These are phyloP conservation scores for Ellobius talpinus DNA, from an alignment of 2,113 vertebrate species.

Conservation along the genomic window DNA sequence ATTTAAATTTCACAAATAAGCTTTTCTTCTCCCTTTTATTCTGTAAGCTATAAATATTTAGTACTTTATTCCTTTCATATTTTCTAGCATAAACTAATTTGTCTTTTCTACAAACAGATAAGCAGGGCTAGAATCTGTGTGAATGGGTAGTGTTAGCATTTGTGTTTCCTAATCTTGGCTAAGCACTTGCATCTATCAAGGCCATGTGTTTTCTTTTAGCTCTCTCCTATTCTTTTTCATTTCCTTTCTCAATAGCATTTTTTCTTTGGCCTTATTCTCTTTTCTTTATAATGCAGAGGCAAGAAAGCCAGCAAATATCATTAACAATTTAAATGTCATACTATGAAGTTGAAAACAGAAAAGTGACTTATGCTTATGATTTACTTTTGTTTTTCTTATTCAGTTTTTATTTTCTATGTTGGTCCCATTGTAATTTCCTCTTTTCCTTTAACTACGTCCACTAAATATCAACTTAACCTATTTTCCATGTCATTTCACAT, in stretches of 20 bases:
- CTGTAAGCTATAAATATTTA: slow-evolving; percentile 76
- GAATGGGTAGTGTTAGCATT: slow-evolving; percentile 56
- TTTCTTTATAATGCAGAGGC: slow-evolving; percentile 47
- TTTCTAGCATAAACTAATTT: slow-evolving; percentile 64
- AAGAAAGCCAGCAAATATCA: slow-evolving; percentile 10
- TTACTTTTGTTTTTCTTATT: slow-evolving; percentile 7
- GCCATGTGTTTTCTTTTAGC: slow-evolving; percentile 1
- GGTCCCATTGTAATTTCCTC: not conserved
- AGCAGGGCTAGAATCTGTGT: slow-evolving; percentile 46
- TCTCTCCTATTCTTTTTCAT: not conserved
- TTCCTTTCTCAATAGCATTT: slow-evolving; percentile 32
- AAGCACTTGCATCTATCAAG: slow-evolving; percentile 36
- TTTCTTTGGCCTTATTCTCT: slow-evolving; percentile 51
- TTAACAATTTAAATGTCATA: not conserved
- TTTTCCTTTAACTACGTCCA: not conserved
- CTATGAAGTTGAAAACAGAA: not conserved
- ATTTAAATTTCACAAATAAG: slow-evolving; percentile 78
- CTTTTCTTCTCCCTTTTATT: slow-evolving; percentile 58
- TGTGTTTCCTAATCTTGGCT: slow-evolving; percentile 40
- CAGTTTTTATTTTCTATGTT: not conserved
- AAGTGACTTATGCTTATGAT: not conserved
- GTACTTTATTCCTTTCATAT: slow-evolving; percentile 67
- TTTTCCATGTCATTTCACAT: not conserved
- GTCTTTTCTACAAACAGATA: slow-evolving; percentile 61
- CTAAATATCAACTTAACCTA: not conserved